These are phyloP conservation scores for Aleiodes leptofemur DNA, from an alignment of 2,888 invertebrate genomes.

Conservation along the genomic window DNA sequence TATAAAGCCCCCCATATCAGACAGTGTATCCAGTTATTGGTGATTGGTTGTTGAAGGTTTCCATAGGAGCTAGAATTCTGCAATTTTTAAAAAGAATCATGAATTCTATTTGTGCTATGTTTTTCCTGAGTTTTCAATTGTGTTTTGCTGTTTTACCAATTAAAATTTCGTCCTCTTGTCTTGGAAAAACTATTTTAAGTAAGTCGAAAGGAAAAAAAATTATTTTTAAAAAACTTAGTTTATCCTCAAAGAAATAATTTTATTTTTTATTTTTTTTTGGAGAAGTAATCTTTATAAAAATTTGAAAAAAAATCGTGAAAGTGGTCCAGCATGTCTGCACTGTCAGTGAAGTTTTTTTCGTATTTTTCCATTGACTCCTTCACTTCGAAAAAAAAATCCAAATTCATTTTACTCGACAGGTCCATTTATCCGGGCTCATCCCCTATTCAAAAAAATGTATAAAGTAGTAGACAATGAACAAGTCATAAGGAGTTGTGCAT, in stretches of 20 bases:
- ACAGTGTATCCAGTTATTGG: slow-evolving; percentile 25
- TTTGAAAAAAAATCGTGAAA: too few species aligned
- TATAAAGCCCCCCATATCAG: slow-evolving; percentile 28
- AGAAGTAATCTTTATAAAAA: background rate
- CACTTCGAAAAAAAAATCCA: too few species aligned
- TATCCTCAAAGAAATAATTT: background rate
- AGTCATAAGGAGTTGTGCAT: slow-evolving; percentile 36
- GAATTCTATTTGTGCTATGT: slow-evolving; percentile 17
- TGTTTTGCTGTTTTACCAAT: slow-evolving; percentile 54
- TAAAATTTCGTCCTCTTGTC: slow-evolving; percentile 63
- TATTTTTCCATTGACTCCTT: too few species aligned
- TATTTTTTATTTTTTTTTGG: background rate
- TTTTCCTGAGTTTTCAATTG: slow-evolving; percentile 43
- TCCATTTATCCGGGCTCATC: too few species aligned
- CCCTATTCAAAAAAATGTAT: background rate
- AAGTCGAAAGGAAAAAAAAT: slow-evolving; percentile 51
- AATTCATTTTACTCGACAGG: too few species aligned
- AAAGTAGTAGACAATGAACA: background rate
- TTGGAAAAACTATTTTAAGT: slow-evolving; percentile 68
- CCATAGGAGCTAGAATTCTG: background rate
- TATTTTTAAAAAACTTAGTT: too few species aligned
- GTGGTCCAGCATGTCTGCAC: too few species aligned
- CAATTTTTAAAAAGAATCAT: slow-evolving; percentile 1
- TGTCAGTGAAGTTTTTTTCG: too few species aligned
- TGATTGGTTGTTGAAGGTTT: slow-evolving; percentile 4